Base-by-base conservation (phyloP, 2,797 vertebrate species). In the Astyanax mexicanus region DNA sequence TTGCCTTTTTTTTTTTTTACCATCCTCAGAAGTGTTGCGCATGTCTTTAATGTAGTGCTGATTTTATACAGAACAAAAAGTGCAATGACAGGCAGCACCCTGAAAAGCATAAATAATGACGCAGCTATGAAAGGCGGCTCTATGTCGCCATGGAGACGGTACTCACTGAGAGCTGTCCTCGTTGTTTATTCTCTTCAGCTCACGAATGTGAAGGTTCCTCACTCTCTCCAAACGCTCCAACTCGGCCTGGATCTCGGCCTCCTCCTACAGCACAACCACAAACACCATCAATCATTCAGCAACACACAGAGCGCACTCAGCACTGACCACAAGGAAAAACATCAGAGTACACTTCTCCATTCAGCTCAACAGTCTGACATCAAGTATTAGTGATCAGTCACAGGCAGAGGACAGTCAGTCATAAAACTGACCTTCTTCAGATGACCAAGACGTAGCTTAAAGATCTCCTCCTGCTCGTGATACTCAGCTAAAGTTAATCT, bases 81-180 rank as follows among this genome's bases (percentile, higher is more conserved):
- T 29, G 42, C n/a, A 29, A 32, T 15, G 17, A n/a, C 13, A n/a
- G 12, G 15, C 13, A 32, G 37, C 3, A 40, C 12, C 17, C 12
- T n/a, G 11, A 57, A 54, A 54, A n/a, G n/a, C 74, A 54, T 37
- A 70, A 78, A 58, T 65, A 70, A 71, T 72, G 61, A 67, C 17
- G 8, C 21, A 12, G n/a, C 47, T 40, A 35, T 64, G 8, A 23
- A 42, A 72, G 65, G 44, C 47, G 61, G 60, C 4, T 23, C 52
- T 51, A 44, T 55, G 65, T 55, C 37, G 58, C 42, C 47, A 52
- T 64, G 32, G 35, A 64, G 57, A 68, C 10, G 3, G 76, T 78
- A 93, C 92, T 97, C 93, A 99, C 98, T 99, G 98, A 74, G 98
- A 99, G 90, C 98, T 98, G 93, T 99, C 98, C 94, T 99, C 98